A percentile compares a stretch with the other conserved stretches of the same genome.
Conservation (phyloP, 2,888 invertebrate genomes). For the Pristionchus mayeri region DNA sequence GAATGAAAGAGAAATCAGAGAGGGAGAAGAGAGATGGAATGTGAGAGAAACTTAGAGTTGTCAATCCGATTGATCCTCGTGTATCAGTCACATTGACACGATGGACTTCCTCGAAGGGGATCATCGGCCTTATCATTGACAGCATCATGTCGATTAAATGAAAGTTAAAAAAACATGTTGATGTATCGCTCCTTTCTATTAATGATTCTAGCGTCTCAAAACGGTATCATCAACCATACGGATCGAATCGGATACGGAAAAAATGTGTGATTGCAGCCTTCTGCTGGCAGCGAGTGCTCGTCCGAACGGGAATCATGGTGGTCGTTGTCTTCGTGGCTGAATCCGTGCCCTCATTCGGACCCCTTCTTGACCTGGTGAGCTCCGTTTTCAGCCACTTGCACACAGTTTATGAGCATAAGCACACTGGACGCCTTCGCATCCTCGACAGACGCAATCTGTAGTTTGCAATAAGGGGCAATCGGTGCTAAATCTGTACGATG, state of each 20-base stretch:
- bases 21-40: not conserved
- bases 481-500: too few relatives aligned
- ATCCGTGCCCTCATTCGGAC: conserved; percentile 71
- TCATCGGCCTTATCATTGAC: not conserved
- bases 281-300: conserved; percentile 61
- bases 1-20: not conserved
- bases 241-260: not conserved
- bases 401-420: too few relatives aligned
- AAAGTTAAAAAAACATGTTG: too few relatives aligned
- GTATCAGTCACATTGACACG: not conserved
- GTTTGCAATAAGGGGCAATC: too few relatives aligned
- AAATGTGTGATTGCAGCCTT: conserved; percentile 54
- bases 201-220: too few relatives aligned
- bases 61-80: not conserved
- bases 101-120: not conserved
- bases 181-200: too few relatives aligned
- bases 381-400: too few relatives aligned
- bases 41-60: not conserved
- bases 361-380: conserved; percentile 67
- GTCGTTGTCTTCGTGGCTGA: conserved; percentile 70
- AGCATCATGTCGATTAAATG: too few relatives aligned
- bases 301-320: conserved; percentile 67
- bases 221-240: too few relatives aligned
- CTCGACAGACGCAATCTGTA: not conserved
- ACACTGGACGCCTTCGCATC: too few relatives aligned